Base-by-base conservation (phyloP, 1,140 invertebrate genomes). In the Drosophila sp. region DNA sequence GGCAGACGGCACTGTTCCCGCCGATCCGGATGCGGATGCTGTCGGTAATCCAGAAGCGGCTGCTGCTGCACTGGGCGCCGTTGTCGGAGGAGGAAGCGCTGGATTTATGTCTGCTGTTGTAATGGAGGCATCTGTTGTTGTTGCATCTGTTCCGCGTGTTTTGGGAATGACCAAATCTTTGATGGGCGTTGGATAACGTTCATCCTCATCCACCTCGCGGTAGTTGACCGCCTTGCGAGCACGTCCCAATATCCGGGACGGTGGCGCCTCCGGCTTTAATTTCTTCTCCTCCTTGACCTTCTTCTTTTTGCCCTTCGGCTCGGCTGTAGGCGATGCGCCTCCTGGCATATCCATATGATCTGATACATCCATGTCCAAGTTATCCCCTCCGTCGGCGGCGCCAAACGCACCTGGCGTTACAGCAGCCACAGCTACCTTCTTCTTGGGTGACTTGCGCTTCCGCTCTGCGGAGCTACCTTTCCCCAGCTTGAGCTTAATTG, bases 391-490 rank as follows among this genome's bases (percentile, higher is more conserved):
- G 7, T 83, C 87, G 16, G 46, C 71, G 21, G 38, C 78, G 21
- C 65, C 48, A 64, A 65, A 81, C 62, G 74, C 72, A 61, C 69
- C 79, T 43, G 79, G 70, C 69, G 82, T 75, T 71, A 70, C 38
- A 36, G 78, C 65, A 14, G 74, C 64, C 9, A 54, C 14, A 9
- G 34, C 40, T 11, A 63, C 27, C 45, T 89, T 78, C 64, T 91
- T 91, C 14, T 91, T 91, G 29, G 90, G 80, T 41, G 90, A 84
- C 40, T 91, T 91, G 43, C 90, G 90, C 51, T 91, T 91, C 83
- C 90, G 90, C 75, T 91, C 91, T 64, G 93, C 91, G 67, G 94
- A 93, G 84, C 92, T 93, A 71, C 89, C 66, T 48, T 83, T 89
- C 34, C 92, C 82, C 62, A 83, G 76, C 66, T 90, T 92, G 11